A percentile compares a stretch with the other conserved stretches of the same genome.
phyloP scores from a whole-genome alignment of 2,888 invertebrate genomes.

The Tridacna gigas region DNA sequence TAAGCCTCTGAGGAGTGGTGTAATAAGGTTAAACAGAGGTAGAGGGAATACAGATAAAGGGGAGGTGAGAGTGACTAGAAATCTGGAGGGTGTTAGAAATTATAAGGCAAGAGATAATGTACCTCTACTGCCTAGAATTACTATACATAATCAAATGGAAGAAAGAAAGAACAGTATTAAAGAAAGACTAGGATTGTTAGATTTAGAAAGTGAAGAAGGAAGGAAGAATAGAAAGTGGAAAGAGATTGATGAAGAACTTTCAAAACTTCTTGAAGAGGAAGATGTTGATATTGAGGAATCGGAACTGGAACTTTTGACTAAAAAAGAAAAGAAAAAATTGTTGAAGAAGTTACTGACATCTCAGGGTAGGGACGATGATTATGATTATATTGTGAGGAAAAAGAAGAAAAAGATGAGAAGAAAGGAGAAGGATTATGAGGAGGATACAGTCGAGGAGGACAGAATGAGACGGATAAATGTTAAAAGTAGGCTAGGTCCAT shows the following conservation, averaged over 20 bases:
- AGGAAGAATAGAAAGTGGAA: conserved; percentile 37
- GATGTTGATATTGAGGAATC: conserved; percentile 49
- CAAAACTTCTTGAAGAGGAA: conserved; percentile 49
- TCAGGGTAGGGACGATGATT: conserved; percentile 54
- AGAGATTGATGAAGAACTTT: conserved; percentile 50
- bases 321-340: conserved; percentile 61
- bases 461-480: conserved; percentile 37
- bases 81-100: conserved; percentile 5
- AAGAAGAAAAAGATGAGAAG: conserved; percentile 42
- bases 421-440: conserved; percentile 41
- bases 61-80: conserved; percentile 6
- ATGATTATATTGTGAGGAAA: conserved; percentile 42
- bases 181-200: conserved; percentile 52
- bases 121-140: conserved; percentile 55
- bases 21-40: conserved; percentile 43
- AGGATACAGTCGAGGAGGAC: neutral
- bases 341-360: conserved; percentile 51
- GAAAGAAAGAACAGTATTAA: conserved; percentile 50
- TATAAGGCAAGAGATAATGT: neutral
- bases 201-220: conserved; percentile 37
- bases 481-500: conserved; percentile 30
- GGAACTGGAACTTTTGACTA: conserved; percentile 50
- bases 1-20: conserved; percentile 38
- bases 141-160: conserved; percentile 51
- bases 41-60: conserved; percentile 13